phyloP scores from a whole-genome alignment of 2,888 invertebrate genomes.

The Drosophila subsilvestris region DNA sequence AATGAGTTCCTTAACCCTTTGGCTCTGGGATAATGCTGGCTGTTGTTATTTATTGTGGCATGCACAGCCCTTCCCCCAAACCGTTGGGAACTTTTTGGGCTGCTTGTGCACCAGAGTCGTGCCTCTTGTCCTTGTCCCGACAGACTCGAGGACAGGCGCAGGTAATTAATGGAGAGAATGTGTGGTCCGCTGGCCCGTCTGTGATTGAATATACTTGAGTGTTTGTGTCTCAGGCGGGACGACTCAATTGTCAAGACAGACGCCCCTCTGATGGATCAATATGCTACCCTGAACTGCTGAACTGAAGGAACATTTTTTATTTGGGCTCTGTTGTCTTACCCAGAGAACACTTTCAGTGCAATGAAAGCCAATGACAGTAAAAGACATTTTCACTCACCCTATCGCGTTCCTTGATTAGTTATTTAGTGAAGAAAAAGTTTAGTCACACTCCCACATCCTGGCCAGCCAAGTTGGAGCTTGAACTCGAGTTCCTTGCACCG shows the following conservation, averaged over 20 bases:
- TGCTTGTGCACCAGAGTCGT: not conserved
- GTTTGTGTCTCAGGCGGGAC: not conserved
- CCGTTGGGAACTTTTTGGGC: slow-evolving; percentile 38
- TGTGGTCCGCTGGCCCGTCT: slow-evolving; percentile 13
- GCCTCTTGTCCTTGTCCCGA: not conserved
- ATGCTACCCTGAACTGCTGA: no score
- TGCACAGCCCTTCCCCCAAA: slow-evolving; percentile 10
- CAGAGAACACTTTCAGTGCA: no score
- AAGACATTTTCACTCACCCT: slow-evolving; percentile 19
- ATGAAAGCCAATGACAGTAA: slow-evolving; percentile 7
- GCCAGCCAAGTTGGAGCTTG: slow-evolving; percentile 32
- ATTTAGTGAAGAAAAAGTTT: slow-evolving; percentile 11
- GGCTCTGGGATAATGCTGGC: not conserved
- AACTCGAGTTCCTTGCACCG: slow-evolving; percentile 66
- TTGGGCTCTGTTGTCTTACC: no score
- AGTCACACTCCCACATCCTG: slow-evolving; percentile 16
- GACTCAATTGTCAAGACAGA: slow-evolving; percentile 31
- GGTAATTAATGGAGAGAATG: slow-evolving; percentile 20
- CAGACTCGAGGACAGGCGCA: not conserved
- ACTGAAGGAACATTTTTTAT: no score
- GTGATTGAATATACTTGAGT: slow-evolving; percentile 20
- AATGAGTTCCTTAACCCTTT: slow-evolving; percentile 61
- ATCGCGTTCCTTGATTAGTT: slow-evolving; percentile 20
- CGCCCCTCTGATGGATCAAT: slow-evolving; percentile 14
- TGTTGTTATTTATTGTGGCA: slow-evolving; percentile 37